Conservation (phyloP, 2,113 vertebrate species). For the Pelvicachromis taeniatus region DNA sequence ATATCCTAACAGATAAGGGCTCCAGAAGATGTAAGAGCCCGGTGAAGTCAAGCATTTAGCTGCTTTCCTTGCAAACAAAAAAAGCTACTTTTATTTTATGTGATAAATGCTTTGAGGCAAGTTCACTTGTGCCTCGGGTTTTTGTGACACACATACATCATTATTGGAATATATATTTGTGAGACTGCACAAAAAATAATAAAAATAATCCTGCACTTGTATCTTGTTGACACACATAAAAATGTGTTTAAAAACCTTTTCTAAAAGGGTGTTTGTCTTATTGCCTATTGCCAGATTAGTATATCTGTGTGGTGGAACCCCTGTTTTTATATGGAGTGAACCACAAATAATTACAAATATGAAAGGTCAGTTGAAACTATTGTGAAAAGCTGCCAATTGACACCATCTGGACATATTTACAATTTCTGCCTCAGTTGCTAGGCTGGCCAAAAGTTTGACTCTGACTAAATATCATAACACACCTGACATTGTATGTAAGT, state of each 20-base stretch:
- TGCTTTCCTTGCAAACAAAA: not conserved
- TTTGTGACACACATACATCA: not conserved
- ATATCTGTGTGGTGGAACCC: not conserved
- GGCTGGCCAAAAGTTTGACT: not conserved
- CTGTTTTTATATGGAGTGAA: rapidly evolving
- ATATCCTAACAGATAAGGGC: not conserved
- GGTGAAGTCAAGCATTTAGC: not conserved
- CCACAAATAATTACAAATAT: not conserved
- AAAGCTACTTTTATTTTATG: not conserved
- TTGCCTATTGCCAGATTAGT: not conserved
- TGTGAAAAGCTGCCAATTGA: not conserved
- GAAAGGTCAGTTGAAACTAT: not conserved
- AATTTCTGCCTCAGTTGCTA: not conserved
- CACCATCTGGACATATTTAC: not conserved
- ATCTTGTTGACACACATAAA: rapidly evolving
- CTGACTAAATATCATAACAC: not conserved
- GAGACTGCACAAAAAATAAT: not conserved
- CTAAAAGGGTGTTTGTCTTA: not conserved
- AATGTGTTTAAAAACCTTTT: not conserved
- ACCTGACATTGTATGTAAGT: not conserved
- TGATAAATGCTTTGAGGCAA: not conserved
- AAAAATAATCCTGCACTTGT: not conserved
- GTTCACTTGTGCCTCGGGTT: not conserved
- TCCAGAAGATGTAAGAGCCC: not conserved
- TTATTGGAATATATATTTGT: not conserved